Percentiles rank a stretch among this genome's conserved stretches.
Conservation (phyloP, 2,113 vertebrate species). For the Thermophis baileyi region DNA sequence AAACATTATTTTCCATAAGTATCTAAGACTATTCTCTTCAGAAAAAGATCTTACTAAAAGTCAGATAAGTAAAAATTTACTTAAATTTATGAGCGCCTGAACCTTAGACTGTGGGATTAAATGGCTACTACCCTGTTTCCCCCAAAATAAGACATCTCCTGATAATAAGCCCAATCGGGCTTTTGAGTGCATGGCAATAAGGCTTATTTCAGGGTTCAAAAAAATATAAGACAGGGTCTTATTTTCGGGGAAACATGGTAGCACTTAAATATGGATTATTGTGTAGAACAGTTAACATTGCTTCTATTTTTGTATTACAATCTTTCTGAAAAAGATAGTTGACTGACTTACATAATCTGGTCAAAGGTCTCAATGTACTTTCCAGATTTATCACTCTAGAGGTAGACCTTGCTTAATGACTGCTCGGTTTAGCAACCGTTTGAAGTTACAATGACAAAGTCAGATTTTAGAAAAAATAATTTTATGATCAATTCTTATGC, state of each 20-base stretch:
- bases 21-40: neutral
- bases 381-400: neutral
- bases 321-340: neutral
- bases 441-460: neutral
- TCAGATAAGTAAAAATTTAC: neutral
- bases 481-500: neutral
- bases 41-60: neutral
- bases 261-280: neutral
- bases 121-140: no score
- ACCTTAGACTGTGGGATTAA: neutral
- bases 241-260: no score
- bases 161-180: no score
- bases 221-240: no score
- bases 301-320: neutral
- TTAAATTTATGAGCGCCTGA: neutral
- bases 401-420: neutral
- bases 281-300: neutral
- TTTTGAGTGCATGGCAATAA: no score
- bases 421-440: neutral
- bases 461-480: neutral
- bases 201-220: no score
- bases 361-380: neutral
- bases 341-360: neutral
- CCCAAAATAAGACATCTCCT: no score
- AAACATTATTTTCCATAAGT: neutral